These are phyloP conservation scores for Nothocercus nigrocapillus DNA, from an alignment of 2,113 vertebrate species.

Conservation along the genomic window DNA sequence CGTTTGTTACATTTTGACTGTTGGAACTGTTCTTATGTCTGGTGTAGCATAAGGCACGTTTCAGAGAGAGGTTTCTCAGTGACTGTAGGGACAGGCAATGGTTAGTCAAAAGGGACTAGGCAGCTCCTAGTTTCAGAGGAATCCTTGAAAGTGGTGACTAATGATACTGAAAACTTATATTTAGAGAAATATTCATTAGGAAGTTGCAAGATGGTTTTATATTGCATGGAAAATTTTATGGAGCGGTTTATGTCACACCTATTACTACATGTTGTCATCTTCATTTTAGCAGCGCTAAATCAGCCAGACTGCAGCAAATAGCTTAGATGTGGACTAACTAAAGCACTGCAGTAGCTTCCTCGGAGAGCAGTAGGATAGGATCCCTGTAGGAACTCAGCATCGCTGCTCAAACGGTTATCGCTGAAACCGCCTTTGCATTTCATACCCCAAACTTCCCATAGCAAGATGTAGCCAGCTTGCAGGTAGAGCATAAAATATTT, in stretches of 20 bases:
- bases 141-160: neutral
- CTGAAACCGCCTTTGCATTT: neutral
- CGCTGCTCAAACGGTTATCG: neutral
- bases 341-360: neutral
- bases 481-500: neutral
- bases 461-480: neutral
- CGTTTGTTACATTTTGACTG: neutral
- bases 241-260: neutral
- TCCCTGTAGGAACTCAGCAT: neutral
- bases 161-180: neutral
- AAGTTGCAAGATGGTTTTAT: neutral
- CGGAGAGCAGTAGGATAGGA: neutral
- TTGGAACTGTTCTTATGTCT: neutral
- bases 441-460: neutral
- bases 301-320: neutral
- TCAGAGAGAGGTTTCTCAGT: neutral
- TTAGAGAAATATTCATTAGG: neutral
- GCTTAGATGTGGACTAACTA: neutral
- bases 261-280: neutral
- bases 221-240: neutral
- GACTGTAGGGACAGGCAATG: neutral
- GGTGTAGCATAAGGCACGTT: neutral
- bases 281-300: slow-evolving; percentile 16
- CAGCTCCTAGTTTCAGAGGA: neutral
- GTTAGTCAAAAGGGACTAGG: neutral